Base-by-base conservation (phyloP, 2,113 vertebrate genomes). In the human (Homo sapiens) region DNA sequence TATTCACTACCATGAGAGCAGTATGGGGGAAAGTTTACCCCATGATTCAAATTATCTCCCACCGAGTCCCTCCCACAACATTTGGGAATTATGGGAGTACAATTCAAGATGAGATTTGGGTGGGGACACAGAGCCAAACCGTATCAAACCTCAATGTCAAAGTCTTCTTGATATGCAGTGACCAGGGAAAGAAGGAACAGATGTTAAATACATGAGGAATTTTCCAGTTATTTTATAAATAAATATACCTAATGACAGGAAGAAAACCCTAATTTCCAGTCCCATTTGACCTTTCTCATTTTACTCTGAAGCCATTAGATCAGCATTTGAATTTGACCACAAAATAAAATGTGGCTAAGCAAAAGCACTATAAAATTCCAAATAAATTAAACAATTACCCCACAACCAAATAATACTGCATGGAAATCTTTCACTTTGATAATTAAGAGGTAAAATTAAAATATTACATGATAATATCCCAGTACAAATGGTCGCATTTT, bases 371-470 rank as follows among this genome's bases (percentile, higher is more conserved):
- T 7, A 40, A 32, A 40, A 76, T 78, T 85, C 43, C 50, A 96
- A 89, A 89, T 72, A 94, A 86, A 40, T 73, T 95, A 85, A 92
- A 13, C 23, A 75, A 18, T 40, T 0, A 72, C 8, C 22, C 35
- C 61, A 73, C 38, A 79, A 66, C 35, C 66, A 59, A 73, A 25
- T 78, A 92, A 92, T 30, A 76, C 38, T 82, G 17, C 66, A 55
- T 27, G 80, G 27, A 16, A 90, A 82, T 78, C 64, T 85, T 88
- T 68, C 5, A 94, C 43, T 83, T 94, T 88, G 93, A 68, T 76
- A 73, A 43, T 92, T 93, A 80, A 90, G 90, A 81, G 27, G 45
- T 70, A 79, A 79, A 91, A 93, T 35, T 22, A 85, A 96, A 86
- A 50, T n/a, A 59, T 64, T 82, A 64, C 5, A 40, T 30, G 73